Conservation (phyloP, 2,113 vertebrate species). For the Condylura cristata region DNA sequence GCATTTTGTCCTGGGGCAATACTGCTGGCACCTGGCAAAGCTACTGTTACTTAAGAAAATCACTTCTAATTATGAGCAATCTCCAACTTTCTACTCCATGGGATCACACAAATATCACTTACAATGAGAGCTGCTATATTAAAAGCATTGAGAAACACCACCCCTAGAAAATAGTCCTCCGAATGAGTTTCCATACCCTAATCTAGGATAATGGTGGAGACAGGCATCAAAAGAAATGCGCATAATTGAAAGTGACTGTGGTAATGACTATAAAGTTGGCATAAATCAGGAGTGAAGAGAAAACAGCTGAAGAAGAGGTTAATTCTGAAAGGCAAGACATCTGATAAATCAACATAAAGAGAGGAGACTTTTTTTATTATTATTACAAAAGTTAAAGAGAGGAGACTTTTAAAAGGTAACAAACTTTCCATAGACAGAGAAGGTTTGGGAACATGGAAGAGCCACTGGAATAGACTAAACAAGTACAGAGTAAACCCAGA, state of each 20-base stretch:
- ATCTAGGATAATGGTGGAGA: neutral
- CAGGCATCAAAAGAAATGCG: neutral
- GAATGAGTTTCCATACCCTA: neutral
- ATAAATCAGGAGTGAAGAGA: neutral
- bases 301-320: neutral
- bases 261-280: neutral
- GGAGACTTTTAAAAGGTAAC: neutral
- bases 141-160: slow-evolving; percentile 9
- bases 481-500: neutral
- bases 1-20: neutral
- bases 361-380: neutral
- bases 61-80: neutral
- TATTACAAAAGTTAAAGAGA: too few species aligned
- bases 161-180: too few species aligned
- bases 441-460: neutral
- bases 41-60: neutral
- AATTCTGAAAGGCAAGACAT: neutral
- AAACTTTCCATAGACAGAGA: neutral
- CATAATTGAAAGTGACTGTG: neutral
- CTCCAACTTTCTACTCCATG: neutral
- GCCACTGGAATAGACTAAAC: neutral
- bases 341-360: neutral
- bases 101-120: neutral
- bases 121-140: neutral
- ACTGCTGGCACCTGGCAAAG: neutral